phyloP scores from a whole-genome alignment of 2,797 vertebrate species.

The Muraenolepis orangiensis region DNA sequence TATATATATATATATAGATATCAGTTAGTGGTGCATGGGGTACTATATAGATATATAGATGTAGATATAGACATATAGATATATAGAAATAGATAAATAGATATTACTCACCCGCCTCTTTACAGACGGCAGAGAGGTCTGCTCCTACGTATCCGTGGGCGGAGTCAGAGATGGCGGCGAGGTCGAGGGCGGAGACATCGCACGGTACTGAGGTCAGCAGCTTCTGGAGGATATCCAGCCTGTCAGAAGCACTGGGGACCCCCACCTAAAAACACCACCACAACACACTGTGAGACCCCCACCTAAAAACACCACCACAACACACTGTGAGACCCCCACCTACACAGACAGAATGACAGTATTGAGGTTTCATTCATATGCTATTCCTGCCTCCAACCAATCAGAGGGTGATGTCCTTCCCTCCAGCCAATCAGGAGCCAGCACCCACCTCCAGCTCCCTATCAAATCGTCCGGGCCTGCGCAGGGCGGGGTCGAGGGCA shows the following conservation, averaged over 20 bases:
- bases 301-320: slow-evolving; percentile 51
- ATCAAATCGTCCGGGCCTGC: slow-evolving; percentile 92
- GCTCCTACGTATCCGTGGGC: slow-evolving; percentile 94
- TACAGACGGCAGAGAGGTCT: slow-evolving; percentile 88
- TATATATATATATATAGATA: too few species aligned
- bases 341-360: too few species aligned
- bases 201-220: slow-evolving; percentile 78
- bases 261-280: slow-evolving; percentile 67
- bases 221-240: slow-evolving; percentile 86
- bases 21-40: too few species aligned
- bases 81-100: too few species aligned
- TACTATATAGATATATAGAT: too few species aligned
- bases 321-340: slow-evolving; percentile 54
- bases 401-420: too few species aligned
- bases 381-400: too few species aligned
- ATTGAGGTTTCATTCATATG: too few species aligned
- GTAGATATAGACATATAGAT: too few species aligned
- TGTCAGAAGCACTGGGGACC: slow-evolving; percentile 79
- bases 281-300: slow-evolving; percentile 78
- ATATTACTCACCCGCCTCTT: slow-evolving; percentile 91
- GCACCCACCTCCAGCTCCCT: slow-evolving; percentile 87
- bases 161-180: slow-evolving; percentile 77
- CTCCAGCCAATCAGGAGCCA: not conserved
- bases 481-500: slow-evolving; percentile 86
- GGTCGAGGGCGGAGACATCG: slow-evolving; percentile 65